These are phyloP conservation scores for Triplophysa yarkandensis DNA, from an alignment of 2,797 vertebrate species.

Conservation along the genomic window DNA sequence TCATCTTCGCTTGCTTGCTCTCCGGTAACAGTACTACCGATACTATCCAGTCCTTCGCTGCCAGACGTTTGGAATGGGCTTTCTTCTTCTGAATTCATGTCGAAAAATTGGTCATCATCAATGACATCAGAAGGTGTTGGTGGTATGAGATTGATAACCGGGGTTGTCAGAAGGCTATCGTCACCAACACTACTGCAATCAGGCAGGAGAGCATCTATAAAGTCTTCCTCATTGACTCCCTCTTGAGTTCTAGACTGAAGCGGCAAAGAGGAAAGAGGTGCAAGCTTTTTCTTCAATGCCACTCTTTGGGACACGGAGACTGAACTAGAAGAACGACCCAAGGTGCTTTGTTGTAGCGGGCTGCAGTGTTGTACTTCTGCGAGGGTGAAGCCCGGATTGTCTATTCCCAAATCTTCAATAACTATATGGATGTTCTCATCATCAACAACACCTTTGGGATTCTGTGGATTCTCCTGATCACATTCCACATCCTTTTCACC, in stretches of 20 bases:
- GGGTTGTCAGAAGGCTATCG: constrained; percentile 60
- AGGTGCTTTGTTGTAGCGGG: constrained; percentile 36
- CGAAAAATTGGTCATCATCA: constrained; percentile 75
- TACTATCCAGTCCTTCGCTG: constrained; percentile 39
- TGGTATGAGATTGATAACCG: constrained; percentile 75
- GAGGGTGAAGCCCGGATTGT: constrained; percentile 71
- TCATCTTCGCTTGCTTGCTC: constrained; percentile 56
- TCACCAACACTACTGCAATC: constrained; percentile 52
- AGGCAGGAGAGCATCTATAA: constrained; percentile 47
- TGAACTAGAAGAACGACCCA: constrained; percentile 62
- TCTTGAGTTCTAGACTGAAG: constrained; percentile 45
- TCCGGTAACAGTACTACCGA: constrained; percentile 31
- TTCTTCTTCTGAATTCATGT: constrained; percentile 63
- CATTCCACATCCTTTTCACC: constrained; percentile 56
- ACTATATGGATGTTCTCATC: constrained; percentile 65
- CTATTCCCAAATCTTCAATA: constrained; percentile 73
- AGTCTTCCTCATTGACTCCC: constrained; percentile 53
- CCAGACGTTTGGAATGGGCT: constrained; percentile 55
- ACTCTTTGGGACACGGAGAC: constrained; percentile 58
- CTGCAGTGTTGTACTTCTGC: constrained; percentile 25
- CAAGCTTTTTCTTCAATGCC: constrained; percentile 66
- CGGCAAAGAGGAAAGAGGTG: constrained; percentile 68
- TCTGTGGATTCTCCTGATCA: constrained; percentile 54
- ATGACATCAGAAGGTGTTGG: constrained; percentile 69
- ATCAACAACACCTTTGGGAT: constrained; percentile 49